A percentile compares a stretch with the other conserved stretches of the same genome.
Conservation (phyloP, 2,888 invertebrate genomes). For the Lissocephala sabroskyi region DNA sequence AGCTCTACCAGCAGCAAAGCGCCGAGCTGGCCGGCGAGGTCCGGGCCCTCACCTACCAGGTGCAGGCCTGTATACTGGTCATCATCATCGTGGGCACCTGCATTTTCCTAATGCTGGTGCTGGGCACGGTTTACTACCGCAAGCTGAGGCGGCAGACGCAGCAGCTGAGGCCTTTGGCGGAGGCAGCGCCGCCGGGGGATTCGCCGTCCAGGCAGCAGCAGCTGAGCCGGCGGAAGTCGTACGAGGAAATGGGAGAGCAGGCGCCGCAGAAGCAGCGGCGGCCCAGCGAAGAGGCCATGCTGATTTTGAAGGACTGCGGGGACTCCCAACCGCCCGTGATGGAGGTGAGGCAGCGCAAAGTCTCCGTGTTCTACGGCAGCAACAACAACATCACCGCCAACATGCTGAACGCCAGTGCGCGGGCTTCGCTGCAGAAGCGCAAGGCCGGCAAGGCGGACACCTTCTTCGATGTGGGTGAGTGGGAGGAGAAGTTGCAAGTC, state of each 20-base stretch:
- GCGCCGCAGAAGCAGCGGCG: conserved; percentile 72
- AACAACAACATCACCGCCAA: conserved; percentile 47
- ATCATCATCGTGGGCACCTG: conserved; percentile 68
- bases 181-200: conserved; percentile 1
- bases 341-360: conserved; percentile 58
- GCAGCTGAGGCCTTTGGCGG: conserved; percentile 36
- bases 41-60: conserved; percentile 76
- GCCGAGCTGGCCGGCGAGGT: conserved; percentile 79
- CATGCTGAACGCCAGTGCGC: conserved; percentile 23
- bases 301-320: conserved; percentile 74
- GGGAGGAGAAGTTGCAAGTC: background rate
- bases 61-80: conserved; percentile 73
- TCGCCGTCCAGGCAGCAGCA: conserved; percentile 24
- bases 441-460: conserved; percentile 52
- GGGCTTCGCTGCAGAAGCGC: conserved; percentile 40
- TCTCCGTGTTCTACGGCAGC: conserved; percentile 69
- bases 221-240: conserved; percentile 76
- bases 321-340: conserved; percentile 29
- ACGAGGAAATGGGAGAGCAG: conserved; percentile 76
- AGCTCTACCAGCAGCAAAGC: conserved; percentile 85
- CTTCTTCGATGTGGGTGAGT: conserved; percentile 49
- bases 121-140: conserved; percentile 67
- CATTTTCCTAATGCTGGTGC: conserved; percentile 63
- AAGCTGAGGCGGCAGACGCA: conserved; percentile 60
- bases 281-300: conserved; percentile 83